Evolutionary conservation across 1,140 invertebrate species (phyloP).

Genomic region (Drosophila pallidifrons): DNA sequence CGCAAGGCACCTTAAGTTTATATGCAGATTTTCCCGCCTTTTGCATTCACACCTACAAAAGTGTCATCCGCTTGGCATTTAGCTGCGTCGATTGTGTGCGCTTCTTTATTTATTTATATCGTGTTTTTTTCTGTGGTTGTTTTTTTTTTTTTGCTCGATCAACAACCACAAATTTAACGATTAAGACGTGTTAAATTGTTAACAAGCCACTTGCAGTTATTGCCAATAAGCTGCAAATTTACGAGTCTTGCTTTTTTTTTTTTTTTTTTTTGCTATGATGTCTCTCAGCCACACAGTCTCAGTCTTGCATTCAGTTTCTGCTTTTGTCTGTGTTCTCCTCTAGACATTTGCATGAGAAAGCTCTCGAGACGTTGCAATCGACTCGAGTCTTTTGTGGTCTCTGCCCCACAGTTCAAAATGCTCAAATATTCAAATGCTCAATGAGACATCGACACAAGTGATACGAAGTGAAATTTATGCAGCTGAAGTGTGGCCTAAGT

Average conservation of each 20-base stretch:
- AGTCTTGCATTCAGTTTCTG: neutral
- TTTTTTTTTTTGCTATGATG: conserved; percentile 32
- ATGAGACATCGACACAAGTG: conserved; percentile 31
- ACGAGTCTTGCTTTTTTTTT: conserved; percentile 66
- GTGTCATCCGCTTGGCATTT: conserved; percentile 82
- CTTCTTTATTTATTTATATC: conserved; percentile 35
- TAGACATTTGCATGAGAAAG: conserved; percentile 68
- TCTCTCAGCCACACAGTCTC: neutral
- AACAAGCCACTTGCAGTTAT: conserved; percentile 85
- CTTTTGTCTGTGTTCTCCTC: conserved; percentile 21
- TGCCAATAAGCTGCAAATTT: conserved; percentile 85
- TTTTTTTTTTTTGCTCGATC: conserved; percentile 28
- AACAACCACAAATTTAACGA: conserved; percentile 84
- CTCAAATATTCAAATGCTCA: conserved; percentile 28
- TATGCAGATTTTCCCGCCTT: conserved; percentile 61
- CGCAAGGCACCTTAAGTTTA: conserved; percentile 24
- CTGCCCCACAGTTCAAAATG: conserved; percentile 17
- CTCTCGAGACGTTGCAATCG: conserved; percentile 33
- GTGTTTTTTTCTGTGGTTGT: neutral
- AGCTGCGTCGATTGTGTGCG: conserved; percentile 29
- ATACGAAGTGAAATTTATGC: conserved; percentile 4
- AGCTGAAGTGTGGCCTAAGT: neutral
- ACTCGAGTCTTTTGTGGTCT: conserved; percentile 14
- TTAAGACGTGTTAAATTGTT: conserved; percentile 85
- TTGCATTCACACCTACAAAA: conserved; percentile 84